Base-by-base conservation (phyloP, 1,140 invertebrate genomes). In the Elysia chlorotica region DNA sequence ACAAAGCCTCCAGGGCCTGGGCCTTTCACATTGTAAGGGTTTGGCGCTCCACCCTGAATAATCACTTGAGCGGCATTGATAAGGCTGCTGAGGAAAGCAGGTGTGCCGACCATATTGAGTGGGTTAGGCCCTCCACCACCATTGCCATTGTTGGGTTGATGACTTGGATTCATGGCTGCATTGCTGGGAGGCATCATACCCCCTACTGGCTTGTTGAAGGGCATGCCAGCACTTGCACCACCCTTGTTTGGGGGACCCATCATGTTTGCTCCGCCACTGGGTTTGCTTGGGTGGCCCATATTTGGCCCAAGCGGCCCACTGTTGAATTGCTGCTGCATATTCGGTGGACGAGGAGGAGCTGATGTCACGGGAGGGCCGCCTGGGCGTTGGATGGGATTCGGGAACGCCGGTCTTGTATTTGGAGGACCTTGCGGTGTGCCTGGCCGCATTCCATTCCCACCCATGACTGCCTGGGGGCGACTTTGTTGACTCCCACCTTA, bases 341-440 rank as follows among this genome's bases (percentile, higher is more conserved):
- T 25, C 19, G 28, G 63, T 36, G 53, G 30, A 36, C n/a, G 2
- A 59, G 53, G 30, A 36, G 21, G 2, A 2, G 37, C 21, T 37
- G 59, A 25, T 23, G 67, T 25, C 21, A 62, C 63, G 35, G 74
- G 74, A 23, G 68, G 41, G 30, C 36, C 62, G 0, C 73, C 76
- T 65, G 81, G 81, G 59, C 81, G 74, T 71, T 83, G 81, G 30
- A 83, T 83, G 23, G 82, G 80, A 59, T 79, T 77, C 14, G 82
- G 80, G 72, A 81, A 82, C 28, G 73, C 38, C 57, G 69, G 70
- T 61, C 72, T 65, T 36, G 23, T 31, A n/a, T 53, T 71, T 41
- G 56, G 48, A 57, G 72, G 75, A 28, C 59, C 73, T 38, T 74
- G 73, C 28, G 75, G 76, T 17, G 79, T 37, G 21, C 37, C 56